Conservation (phyloP, 2,888 invertebrate genomes). For the Mycogona germanica region DNA sequence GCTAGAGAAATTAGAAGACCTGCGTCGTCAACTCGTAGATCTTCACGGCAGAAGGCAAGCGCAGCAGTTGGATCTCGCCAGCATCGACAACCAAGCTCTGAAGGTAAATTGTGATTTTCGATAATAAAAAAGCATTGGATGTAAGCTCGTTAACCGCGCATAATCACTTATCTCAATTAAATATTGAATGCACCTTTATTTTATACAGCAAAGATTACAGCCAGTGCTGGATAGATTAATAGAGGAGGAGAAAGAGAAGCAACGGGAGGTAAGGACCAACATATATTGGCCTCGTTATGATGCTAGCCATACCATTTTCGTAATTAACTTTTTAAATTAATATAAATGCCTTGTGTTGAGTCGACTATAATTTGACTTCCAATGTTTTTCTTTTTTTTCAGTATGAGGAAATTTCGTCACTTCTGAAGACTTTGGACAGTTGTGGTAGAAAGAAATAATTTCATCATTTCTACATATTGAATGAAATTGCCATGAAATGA, state of each 20-base stretch:
- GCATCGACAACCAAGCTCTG: constrained; percentile 70
- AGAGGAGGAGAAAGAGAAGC: constrained; percentile 48
- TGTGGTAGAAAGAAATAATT: no score
- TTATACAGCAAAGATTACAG: constrained; percentile 57
- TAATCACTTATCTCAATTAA: not conserved
- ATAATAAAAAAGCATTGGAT: constrained; percentile 4
- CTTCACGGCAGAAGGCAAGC: constrained; percentile 57
- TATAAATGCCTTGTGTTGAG: not conserved
- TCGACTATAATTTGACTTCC: not conserved
- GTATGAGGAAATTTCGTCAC: constrained; percentile 6
- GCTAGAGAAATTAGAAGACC: constrained; percentile 48
- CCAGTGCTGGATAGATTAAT: constrained; percentile 64
- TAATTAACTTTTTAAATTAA: not conserved
- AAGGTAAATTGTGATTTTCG: constrained; percentile 18
- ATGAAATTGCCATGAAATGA: no score
- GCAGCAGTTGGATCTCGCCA: constrained; percentile 69
- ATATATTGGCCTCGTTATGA: no score
- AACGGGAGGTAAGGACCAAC: constrained; percentile 21
- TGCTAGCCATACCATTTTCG: no score
- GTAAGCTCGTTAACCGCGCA: not conserved
- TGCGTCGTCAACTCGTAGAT: constrained; percentile 60
- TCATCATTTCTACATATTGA: no score
- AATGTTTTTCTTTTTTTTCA: constrained; percentile 7
- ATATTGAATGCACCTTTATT: not conserved
- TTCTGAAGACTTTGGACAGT: no score